Conservation (phyloP, 2,797 vertebrate genomes). For the Brachyalestes nurse region DNA sequence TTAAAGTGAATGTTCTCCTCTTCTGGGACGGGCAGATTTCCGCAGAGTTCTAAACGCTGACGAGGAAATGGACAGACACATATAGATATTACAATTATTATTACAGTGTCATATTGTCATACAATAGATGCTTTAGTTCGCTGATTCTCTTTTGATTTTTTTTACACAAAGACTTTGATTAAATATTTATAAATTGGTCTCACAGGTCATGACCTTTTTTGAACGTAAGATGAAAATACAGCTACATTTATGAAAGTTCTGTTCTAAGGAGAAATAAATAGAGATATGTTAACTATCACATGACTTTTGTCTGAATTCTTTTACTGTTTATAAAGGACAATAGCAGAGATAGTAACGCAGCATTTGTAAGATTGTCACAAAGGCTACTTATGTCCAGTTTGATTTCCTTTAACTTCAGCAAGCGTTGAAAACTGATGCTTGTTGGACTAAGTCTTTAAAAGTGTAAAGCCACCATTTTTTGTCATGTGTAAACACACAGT, state of each 20-base stretch:
- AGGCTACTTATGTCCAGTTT: too few relatives aligned
- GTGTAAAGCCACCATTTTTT: too few relatives aligned
- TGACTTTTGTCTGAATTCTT: conserved; percentile 63
- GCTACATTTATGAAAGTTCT: conserved; percentile 83
- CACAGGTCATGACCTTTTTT: conserved; percentile 85
- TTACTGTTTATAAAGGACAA: not conserved
- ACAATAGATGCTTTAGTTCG: conserved; percentile 87
- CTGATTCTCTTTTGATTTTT: conserved; percentile 85
- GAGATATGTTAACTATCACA: conserved; percentile 83
- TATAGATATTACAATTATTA: conserved; percentile 77
- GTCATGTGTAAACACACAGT: too few relatives aligned
- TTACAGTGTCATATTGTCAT: conserved; percentile 83
- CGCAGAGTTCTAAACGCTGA: conserved; percentile 31
- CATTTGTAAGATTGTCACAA: too few relatives aligned
- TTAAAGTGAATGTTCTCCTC: conserved; percentile 72
- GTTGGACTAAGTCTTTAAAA: too few relatives aligned
- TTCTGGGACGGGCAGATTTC: conserved; percentile 53
- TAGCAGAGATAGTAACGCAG: too few relatives aligned
- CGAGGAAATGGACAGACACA: conserved; percentile 72
- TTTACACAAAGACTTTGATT: conserved; percentile 84
- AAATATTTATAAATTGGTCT: conserved; percentile 88
- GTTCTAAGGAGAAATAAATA: conserved; percentile 85
- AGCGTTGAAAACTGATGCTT: too few relatives aligned
- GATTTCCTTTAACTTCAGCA: too few relatives aligned
- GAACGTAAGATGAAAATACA: conserved; percentile 81